Conservation (phyloP, 2,888 invertebrate species). For the Drosophila parthenogenetica region DNA sequence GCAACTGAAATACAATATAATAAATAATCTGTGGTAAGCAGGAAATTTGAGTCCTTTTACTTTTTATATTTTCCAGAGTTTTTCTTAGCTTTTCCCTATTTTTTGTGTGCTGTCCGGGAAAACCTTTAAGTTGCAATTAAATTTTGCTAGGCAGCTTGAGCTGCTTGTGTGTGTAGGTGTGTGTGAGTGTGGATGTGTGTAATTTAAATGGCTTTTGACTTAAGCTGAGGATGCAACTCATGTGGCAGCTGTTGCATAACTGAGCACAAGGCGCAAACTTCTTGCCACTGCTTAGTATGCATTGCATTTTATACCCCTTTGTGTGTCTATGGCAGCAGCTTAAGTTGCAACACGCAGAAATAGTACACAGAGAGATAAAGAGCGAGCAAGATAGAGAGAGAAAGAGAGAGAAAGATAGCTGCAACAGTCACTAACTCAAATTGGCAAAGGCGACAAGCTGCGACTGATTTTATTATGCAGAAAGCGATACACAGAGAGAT, state of each 20-base stretch:
- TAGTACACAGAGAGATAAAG: not conserved
- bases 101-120: conserved; percentile 26
- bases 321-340: conserved; percentile 37
- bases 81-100: too few species aligned
- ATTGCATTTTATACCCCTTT: conserved; percentile 67
- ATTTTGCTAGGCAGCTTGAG: conserved; percentile 43
- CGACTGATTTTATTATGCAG: conserved; percentile 72
- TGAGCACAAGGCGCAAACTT: conserved; percentile 26
- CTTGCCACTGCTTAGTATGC: conserved; percentile 67
- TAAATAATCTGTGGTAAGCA: conserved; percentile 55
- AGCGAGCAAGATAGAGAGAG: conserved; percentile 8
- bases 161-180: not conserved
- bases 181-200: not conserved
- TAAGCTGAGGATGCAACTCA: conserved; percentile 20
- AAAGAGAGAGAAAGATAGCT: conserved; percentile 4
- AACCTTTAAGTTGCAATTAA: conserved; percentile 74
- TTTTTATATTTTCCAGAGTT: too few species aligned
- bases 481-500: conserved; percentile 53
- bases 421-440: conserved; percentile 11
- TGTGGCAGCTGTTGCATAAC: conserved; percentile 56
- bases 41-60: conserved; percentile 1
- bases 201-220: conserved; percentile 39
- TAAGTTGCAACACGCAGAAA: conserved; percentile 27
- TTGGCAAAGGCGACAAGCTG: conserved; percentile 48
- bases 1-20: conserved; percentile 65